These are phyloP conservation scores for Ictalurus furcatus DNA, from an alignment of 2,113 vertebrate genomes.

Conservation along the genomic window DNA sequence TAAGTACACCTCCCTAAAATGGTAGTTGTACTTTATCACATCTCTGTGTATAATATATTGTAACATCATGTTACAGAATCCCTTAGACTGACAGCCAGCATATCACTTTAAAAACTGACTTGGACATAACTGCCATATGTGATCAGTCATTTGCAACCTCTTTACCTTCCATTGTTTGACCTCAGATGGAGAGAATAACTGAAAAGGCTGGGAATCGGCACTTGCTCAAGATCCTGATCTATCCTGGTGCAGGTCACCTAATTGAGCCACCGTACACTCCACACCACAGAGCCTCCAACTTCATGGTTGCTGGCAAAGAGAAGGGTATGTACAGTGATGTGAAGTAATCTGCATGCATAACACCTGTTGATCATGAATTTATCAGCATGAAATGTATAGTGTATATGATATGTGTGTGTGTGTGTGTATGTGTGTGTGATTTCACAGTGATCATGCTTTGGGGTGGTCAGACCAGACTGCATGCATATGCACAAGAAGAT, in stretches of 20 bases:
- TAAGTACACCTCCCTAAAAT: neutral
- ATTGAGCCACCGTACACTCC: slow-evolving; percentile 74
- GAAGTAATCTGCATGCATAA: too few species aligned
- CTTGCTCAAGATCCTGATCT: slow-evolving; percentile 62
- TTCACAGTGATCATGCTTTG: slow-evolving; percentile 61
- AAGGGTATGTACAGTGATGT: slow-evolving; percentile 50
- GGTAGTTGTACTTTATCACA: neutral
- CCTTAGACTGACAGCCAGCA: neutral
- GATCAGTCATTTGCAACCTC: neutral
- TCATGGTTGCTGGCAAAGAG: neutral
- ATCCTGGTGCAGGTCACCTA: slow-evolving; percentile 69
- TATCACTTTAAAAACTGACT: neutral
- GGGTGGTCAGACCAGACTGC: slow-evolving; percentile 68
- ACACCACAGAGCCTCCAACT: slow-evolving; percentile 63
- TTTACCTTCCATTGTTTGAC: neutral
- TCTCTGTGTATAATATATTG: neutral
- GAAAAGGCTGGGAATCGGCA: slow-evolving; percentile 63
- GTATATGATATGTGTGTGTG: slow-evolving; percentile 8
- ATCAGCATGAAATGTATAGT: neutral
- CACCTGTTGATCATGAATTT: neutral
- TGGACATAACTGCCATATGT: neutral
- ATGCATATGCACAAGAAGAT: slow-evolving; percentile 71
- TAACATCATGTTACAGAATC: neutral
- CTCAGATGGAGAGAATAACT: slow-evolving; percentile 65
- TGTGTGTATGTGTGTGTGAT: slow-evolving; percentile 37